These are phyloP conservation scores for Keiferia lycopersicella DNA, from an alignment of 2,888 invertebrate genomes.

Conservation along the genomic window DNA sequence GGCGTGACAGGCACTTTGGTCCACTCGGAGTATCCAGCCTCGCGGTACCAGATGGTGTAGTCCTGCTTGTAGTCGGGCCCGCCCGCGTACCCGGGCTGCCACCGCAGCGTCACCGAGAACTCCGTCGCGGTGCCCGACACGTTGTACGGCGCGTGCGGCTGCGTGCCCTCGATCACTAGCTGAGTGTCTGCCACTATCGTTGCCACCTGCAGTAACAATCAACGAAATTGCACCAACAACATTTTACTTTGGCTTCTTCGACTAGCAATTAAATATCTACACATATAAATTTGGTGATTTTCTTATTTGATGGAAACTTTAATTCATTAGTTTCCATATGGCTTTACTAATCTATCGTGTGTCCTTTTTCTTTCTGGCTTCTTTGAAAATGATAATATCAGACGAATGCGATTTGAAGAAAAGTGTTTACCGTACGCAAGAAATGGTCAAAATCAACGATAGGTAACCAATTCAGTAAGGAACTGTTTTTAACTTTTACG, in stretches of 20 bases:
- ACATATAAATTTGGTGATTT: no score
- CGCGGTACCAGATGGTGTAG: constrained; percentile 97
- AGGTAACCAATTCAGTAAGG: not conserved
- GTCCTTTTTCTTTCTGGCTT: not conserved
- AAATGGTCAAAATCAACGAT: not conserved
- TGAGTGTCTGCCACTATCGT: constrained; percentile 96
- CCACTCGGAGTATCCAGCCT: constrained; percentile 94
- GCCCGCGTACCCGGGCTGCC: constrained; percentile 97
- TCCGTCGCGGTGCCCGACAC: constrained; percentile 94
- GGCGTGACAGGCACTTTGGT: constrained; percentile 96
- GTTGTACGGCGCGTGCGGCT: constrained; percentile 98
- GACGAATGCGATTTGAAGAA: no score
- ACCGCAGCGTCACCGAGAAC: constrained; percentile 93
- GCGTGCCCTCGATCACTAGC: constrained; percentile 95
- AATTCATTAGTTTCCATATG: no score
- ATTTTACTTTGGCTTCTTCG: no score
- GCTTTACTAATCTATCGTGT: no score
- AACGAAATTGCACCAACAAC: not conserved
- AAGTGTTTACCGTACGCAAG: no score
- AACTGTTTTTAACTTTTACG: no score
- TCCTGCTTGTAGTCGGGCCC: constrained; percentile 97
- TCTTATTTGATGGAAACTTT: no score
- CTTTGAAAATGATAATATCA: not conserved
- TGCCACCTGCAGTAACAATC: constrained; percentile 82
- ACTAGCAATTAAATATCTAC: no score